These are phyloP conservation scores for Phenganax marumi DNA, from an alignment of 92 coral and sea anemone species.

Conservation along the genomic window DNA sequence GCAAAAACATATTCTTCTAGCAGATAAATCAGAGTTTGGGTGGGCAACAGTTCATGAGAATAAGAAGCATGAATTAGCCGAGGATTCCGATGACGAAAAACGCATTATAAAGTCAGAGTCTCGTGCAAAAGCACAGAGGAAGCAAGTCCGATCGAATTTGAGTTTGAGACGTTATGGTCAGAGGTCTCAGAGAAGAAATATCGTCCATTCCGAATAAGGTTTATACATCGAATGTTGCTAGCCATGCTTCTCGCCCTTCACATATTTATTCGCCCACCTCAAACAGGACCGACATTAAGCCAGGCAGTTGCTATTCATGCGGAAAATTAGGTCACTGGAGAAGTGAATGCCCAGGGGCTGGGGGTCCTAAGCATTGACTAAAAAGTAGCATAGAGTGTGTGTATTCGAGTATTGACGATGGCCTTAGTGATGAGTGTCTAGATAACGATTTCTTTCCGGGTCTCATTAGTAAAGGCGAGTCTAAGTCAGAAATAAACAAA, in stretches of 20 bases:
- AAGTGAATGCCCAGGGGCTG: background rate
- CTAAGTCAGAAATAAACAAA: background rate
- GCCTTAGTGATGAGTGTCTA: background rate
- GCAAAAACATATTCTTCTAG: no score
- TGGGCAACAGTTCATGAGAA: conserved; percentile 16
- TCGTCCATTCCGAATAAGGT: no score
- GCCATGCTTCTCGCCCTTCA: background rate
- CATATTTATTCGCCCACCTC: background rate
- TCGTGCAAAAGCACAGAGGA: no score
- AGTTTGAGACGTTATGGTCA: no score
- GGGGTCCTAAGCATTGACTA: background rate
- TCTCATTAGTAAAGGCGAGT: background rate
- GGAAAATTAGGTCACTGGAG: no score
- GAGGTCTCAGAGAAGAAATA: background rate
- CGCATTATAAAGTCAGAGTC: no score
- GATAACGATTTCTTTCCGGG: background rate
- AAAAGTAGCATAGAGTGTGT: background rate
- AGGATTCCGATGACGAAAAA: no score
- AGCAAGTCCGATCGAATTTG: no score
- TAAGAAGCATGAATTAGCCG: conserved; percentile 7
- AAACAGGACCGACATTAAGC: background rate
- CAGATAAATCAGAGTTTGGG: no score
- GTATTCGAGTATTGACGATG: no score
- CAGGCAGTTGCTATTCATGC: background rate
- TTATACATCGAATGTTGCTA: background rate